Conservation (phyloP, 2,113 vertebrate genomes). For the Terrapene triunguis region DNA sequence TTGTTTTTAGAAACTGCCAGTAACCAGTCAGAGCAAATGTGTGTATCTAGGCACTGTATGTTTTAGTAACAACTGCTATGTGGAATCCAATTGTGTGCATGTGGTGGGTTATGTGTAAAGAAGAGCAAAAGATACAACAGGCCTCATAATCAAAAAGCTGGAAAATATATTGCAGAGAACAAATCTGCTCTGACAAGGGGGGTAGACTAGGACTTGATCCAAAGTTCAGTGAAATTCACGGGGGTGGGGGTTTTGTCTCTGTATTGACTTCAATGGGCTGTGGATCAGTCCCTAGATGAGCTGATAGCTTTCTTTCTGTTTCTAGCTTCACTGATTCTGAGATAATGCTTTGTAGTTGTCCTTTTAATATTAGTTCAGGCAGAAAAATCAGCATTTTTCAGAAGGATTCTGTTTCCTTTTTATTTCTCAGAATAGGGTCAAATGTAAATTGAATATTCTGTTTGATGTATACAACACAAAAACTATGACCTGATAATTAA, state of each 20-base stretch:
- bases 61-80: neutral
- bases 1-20: neutral
- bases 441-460: slow-evolving; percentile 61
- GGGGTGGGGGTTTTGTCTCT: neutral
- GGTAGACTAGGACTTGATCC: neutral
- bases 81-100: neutral
- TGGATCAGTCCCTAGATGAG: slow-evolving; percentile 2
- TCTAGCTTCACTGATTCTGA: slow-evolving; percentile 18
- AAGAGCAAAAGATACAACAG: neutral
- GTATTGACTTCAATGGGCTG: slow-evolving; percentile 4
- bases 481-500: slow-evolving; percentile 33
- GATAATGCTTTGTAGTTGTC: neutral
- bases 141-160: neutral
- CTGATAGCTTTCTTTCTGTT: neutral
- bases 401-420: neutral
- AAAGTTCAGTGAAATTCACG: slow-evolving; percentile 3
- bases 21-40: neutral
- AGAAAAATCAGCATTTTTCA: slow-evolving; percentile 5
- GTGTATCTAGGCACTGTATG: neutral
- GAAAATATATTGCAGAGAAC: neutral
- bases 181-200: neutral
- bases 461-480: slow-evolving; percentile 44
- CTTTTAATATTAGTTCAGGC: slow-evolving; percentile 19
- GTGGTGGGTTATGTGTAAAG: neutral
- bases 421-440: slow-evolving; percentile 27